Evolutionary conservation across 1,140 invertebrate genomes (phyloP).

Genomic region (Drosophila pseudoobscura): DNA sequence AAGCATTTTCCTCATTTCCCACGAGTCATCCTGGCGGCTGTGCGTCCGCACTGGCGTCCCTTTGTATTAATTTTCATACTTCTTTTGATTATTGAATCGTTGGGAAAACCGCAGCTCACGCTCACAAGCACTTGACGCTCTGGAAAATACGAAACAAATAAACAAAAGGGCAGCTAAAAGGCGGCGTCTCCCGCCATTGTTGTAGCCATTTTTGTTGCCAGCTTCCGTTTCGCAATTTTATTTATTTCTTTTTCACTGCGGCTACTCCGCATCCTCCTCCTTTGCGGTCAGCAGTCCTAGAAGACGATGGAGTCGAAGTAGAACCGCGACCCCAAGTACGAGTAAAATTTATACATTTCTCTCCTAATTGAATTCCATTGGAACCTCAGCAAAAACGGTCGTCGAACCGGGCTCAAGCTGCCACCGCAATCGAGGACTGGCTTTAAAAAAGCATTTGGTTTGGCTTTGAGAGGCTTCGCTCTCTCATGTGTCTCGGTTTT

Average conservation of each 20-base stretch:
- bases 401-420: constrained; percentile 14
- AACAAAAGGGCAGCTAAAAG: constrained; percentile 65
- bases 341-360: constrained; percentile 46
- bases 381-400: constrained; percentile 17
- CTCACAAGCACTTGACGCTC: constrained; percentile 22
- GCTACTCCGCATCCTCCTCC: neutral
- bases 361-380: constrained; percentile 71
- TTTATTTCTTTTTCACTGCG: constrained; percentile 30
- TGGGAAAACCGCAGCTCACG: constrained; percentile 15
- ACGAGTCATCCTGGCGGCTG: constrained; percentile 31
- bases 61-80: constrained; percentile 78
- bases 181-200: constrained; percentile 38
- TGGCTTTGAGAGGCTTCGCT: neutral
- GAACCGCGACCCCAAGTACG: constrained; percentile 32
- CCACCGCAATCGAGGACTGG: constrained; percentile 28
- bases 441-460: constrained; percentile 30
- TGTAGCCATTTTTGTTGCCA: constrained; percentile 32
- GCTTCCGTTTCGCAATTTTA: constrained; percentile 64
- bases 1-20: constrained; percentile 37
- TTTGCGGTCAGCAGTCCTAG: constrained; percentile 28
- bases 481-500: constrained; percentile 37
- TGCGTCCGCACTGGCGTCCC: constrained; percentile 21
- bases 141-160: constrained; percentile 69
- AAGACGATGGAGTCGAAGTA: neutral
- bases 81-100: constrained; percentile 70